Base-by-base conservation (phyloP, 1,140 invertebrate genomes). In the Eriosoma lanigerum region DNA sequence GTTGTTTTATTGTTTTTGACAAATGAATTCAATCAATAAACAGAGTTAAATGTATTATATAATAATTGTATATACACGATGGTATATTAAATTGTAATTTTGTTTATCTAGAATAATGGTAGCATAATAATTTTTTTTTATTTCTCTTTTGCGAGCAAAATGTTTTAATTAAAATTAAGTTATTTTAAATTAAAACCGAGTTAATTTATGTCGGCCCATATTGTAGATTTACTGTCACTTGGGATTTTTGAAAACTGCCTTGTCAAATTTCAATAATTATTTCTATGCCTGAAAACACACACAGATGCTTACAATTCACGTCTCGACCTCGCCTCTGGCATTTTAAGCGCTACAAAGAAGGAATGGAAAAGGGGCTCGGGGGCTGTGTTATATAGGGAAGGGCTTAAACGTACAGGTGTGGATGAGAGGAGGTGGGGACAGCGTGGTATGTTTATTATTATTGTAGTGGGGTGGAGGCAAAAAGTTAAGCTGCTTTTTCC, bases 401-500 rank as follows among this genome's bases (percentile, higher is more conserved):
- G 73, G 73, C 21, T 76, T 76, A 76, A 76, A 76, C 32, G n/a
- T 21, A 44, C 19, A 19, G 52, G 19, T n/a, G 52, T 1, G 52
- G 52, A 9, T 19, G 29, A 50, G 26, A 50, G 50, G 19, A 26
- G 29, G n/a, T n/a, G n/a, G n/a, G 24, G 3, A 29, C 52, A 76
- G 56, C 21, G 52, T 32, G 73, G 73, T 26, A 56, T 76, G 73
- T 76, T 75, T 76, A 76, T 76, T 76, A 56, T 76, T 56, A 76
- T 76, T 76, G 52, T 60, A 26, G 54, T 32, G 52, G n/a, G 15
- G 32, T 24, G 52, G 29, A 76, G 29, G 73, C 54, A 76, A 76
- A 76, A 76, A 76, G 73, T 76, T 76, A 76, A 76, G 73, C 73
- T 54, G 50, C 73, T 76, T 76, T 76, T 76, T 76, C 73, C 73